Conservation (phyloP, 2,888 invertebrate genomes). For the Drosophila eohydei region DNA sequence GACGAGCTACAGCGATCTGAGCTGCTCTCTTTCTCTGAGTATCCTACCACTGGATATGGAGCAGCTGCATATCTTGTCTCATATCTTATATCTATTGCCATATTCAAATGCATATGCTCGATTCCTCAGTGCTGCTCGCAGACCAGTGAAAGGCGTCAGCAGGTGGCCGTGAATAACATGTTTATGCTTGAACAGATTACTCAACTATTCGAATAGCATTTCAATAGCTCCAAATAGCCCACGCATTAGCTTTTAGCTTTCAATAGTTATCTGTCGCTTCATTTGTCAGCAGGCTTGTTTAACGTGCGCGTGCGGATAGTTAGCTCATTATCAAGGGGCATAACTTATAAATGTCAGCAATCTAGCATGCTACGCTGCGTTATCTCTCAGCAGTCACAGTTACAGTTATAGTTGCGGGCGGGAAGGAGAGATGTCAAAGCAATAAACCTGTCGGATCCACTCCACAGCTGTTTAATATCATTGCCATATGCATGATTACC, state of each 20-base stretch:
- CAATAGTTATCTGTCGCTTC: neutral
- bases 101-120: too few relatives aligned
- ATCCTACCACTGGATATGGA: too few relatives aligned
- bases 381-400: constrained; percentile 2
- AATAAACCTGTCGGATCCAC: constrained; percentile 34
- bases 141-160: too few relatives aligned
- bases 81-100: too few relatives aligned
- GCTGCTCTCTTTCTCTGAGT: too few relatives aligned
- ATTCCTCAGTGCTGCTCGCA: too few relatives aligned
- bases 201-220: neutral
- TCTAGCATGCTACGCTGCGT: neutral
- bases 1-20: too few relatives aligned
- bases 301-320: neutral
- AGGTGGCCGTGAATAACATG: neutral
- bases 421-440: neutral
- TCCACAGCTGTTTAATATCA: constrained; percentile 37
- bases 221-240: neutral
- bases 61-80: too few relatives aligned
- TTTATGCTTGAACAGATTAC: too few relatives aligned
- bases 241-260: neutral
- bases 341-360: constrained; percentile 13
- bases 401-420: neutral
- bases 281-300: neutral
- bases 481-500: constrained; percentile 48
- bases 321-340: neutral